phyloP scores from a whole-genome alignment of 2,888 invertebrate genomes.

The Cyclophora albipunctata region DNA sequence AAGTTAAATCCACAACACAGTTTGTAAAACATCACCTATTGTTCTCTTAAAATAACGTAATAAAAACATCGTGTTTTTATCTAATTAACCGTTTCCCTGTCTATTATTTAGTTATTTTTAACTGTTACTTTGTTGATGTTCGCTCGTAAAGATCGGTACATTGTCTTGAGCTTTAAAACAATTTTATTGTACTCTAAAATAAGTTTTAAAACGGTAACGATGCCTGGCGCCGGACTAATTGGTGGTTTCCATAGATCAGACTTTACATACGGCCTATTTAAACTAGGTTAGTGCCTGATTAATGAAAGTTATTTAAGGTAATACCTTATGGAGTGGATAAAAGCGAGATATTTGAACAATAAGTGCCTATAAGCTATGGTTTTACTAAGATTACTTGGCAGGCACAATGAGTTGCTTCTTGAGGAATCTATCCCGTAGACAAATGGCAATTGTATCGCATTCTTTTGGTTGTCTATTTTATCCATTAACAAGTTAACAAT shows the following conservation, averaged over 20 bases:
- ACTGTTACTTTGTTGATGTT: slow-evolving; percentile 39
- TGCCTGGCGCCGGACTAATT: slow-evolving; percentile 32
- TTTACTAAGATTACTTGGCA: too few species aligned
- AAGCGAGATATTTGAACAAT: too few species aligned
- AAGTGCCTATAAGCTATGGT: too few species aligned
- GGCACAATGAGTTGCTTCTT: too few species aligned
- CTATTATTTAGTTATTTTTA: slow-evolving; percentile 49
- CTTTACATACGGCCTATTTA: too few species aligned
- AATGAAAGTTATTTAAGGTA: too few species aligned
- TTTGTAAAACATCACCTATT: slow-evolving; percentile 13
- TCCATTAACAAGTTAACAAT: too few species aligned
- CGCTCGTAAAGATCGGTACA: slow-evolving; percentile 52
- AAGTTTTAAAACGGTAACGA: slow-evolving; percentile 50
- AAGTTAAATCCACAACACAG: slow-evolving; percentile 13
- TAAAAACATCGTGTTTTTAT: slow-evolving; percentile 17
- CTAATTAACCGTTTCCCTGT: slow-evolving; percentile 36
- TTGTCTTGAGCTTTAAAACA: slow-evolving; percentile 45
- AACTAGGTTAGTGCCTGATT: too few species aligned
- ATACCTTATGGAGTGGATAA: too few species aligned
- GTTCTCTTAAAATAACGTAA: slow-evolving; percentile 22
- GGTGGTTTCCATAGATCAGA: slow-evolving; percentile 8
- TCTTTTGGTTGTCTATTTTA: too few species aligned
- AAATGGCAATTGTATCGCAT: too few species aligned
- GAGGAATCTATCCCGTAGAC: too few species aligned
- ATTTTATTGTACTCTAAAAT: slow-evolving; percentile 64